Conservation (phyloP, 1,140 invertebrate species). For the Uloborus diversus region DNA sequence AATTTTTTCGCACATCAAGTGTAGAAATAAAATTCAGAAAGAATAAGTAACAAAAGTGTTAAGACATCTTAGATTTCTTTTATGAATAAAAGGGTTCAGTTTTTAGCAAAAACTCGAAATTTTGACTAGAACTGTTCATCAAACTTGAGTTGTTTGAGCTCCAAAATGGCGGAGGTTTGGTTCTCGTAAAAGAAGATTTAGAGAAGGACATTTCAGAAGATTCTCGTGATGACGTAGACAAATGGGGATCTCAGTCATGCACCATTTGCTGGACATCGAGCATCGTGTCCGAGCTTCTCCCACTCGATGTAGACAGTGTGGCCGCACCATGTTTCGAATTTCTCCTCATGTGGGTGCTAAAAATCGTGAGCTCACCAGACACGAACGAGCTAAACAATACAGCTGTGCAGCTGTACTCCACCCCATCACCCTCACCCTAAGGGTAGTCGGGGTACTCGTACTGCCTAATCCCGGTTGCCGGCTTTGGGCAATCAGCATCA, state of each 20-base stretch:
- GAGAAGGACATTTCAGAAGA: neutral
- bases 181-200: neutral
- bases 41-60: neutral
- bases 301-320: constrained; percentile 25
- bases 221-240: constrained; percentile 16
- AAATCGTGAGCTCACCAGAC: constrained; percentile 3
- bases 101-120: neutral
- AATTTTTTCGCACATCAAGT: no score
- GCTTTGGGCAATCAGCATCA: constrained; percentile 31
- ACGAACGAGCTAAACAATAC: constrained; percentile 16
- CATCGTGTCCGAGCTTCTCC: neutral
- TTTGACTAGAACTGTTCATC: constrained; percentile 11
- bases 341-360: constrained; percentile 21
- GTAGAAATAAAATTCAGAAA: neutral
- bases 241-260: constrained; percentile 47
- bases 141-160: constrained; percentile 35
- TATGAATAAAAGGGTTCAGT: neutral
- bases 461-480: constrained; percentile 14
- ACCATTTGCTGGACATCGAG: constrained; percentile 41
- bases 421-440: constrained; percentile 26
- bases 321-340: constrained; percentile 5
- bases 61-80: neutral
- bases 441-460: constrained; percentile 46
- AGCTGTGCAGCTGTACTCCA: constrained; percentile 15
- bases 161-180: neutral